phyloP scores from a whole-genome alignment of 2,888 invertebrate genomes.

The Drosophila kambysellisi region DNA sequence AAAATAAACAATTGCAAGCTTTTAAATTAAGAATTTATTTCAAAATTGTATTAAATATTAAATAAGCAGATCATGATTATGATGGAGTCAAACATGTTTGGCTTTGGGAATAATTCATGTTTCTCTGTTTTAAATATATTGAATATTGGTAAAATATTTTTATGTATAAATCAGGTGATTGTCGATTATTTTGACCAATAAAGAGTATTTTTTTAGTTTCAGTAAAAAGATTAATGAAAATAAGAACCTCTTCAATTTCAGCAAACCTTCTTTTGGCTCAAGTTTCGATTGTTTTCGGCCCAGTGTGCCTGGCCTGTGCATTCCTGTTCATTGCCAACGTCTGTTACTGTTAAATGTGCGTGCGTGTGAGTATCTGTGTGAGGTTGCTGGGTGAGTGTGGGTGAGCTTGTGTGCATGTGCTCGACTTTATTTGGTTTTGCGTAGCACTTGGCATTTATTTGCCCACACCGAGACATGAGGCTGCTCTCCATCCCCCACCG shows the following conservation, averaged over 20 bases:
- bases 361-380: constrained; percentile 53
- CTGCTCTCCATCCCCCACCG: constrained; percentile 20
- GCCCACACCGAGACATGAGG: constrained; percentile 74
- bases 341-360: constrained; percentile 77
- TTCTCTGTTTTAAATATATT: too few relatives aligned
- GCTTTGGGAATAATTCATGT: not conserved
- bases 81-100: not conserved
- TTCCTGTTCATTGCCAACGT: constrained; percentile 67
- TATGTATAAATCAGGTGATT: not conserved
- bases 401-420: constrained; percentile 62
- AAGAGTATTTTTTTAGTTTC: not conserved
- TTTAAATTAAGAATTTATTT: not conserved
- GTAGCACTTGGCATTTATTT: constrained; percentile 81
- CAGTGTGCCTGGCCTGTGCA: constrained; percentile 51
- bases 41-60: not conserved
- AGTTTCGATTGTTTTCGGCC: not conserved
- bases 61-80: not conserved
- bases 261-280: not conserved
- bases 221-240: not conserved
- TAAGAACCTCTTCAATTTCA: not conserved
- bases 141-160: not conserved
- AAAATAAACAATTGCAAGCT: not conserved
- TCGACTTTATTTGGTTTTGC: constrained; percentile 81
- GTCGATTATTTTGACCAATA: not conserved
- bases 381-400: not conserved